phyloP scores from a whole-genome alignment of 2,113 vertebrate species.

The Pardalotus punctatus region DNA sequence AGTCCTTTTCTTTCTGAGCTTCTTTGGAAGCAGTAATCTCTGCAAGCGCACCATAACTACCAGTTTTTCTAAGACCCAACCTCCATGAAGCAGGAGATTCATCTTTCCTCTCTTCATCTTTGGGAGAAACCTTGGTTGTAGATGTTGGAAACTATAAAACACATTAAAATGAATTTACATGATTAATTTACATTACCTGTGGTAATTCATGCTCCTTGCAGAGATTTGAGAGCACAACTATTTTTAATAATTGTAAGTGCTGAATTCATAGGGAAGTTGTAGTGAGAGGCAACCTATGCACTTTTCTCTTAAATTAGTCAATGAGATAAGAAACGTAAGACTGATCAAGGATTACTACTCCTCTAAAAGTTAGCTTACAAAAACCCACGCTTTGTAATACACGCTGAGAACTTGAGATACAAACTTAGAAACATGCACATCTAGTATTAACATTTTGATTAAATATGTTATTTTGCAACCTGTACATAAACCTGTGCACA shows the following conservation, averaged over 20 bases:
- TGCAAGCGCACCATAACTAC: slow-evolving; percentile 94
- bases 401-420: slow-evolving; percentile 63
- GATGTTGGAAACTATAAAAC: slow-evolving; percentile 80
- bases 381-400: slow-evolving; percentile 64
- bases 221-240: background rate
- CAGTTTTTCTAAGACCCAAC: slow-evolving; percentile 92
- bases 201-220: background rate
- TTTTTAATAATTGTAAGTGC: background rate
- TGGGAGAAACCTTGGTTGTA: slow-evolving; percentile 83
- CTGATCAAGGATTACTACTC: slow-evolving; percentile 29
- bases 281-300: background rate
- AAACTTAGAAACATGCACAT: slow-evolving; percentile 75
- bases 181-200: background rate
- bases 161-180: background rate
- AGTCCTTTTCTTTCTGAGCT: slow-evolving; percentile 92
- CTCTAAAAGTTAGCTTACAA: slow-evolving; percentile 68
- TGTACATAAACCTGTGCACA: slow-evolving; percentile 74
- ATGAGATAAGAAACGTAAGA: slow-evolving; percentile 59
- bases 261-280: background rate
- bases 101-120: slow-evolving; percentile 94
- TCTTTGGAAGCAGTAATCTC: slow-evolving; percentile 96
- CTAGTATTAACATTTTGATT: slow-evolving; percentile 66
- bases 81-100: slow-evolving; percentile 97
- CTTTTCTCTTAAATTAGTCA: slow-evolving; percentile 62
- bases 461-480: slow-evolving; percentile 74